phyloP scores from a whole-genome alignment of 2,888 invertebrate genomes.

The Osmoderma eremita region DNA sequence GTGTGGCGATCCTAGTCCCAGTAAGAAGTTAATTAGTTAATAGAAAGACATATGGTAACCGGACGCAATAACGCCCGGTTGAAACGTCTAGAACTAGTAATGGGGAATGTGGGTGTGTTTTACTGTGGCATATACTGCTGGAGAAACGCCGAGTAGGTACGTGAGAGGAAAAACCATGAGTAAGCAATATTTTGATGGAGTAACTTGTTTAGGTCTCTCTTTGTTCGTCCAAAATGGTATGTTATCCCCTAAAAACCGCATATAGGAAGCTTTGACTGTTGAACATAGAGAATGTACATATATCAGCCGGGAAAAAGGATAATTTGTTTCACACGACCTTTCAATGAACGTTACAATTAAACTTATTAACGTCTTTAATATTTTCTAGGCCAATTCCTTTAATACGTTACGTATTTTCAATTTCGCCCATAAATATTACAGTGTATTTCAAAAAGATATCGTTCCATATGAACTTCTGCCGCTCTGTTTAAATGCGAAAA shows the following conservation, averaged over 20 bases:
- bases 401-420: constrained; percentile 8
- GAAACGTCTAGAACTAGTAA: constrained; percentile 32
- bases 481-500: too few species aligned
- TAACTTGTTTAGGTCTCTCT: neutral
- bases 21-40: constrained; percentile 38
- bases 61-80: constrained; percentile 32
- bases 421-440: constrained; percentile 6
- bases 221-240: neutral
- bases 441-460: too few species aligned
- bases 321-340: constrained; percentile 27
- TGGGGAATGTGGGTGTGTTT: constrained; percentile 34
- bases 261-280: neutral
- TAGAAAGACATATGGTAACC: constrained; percentile 38
- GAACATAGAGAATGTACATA: neutral
- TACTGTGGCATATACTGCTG: constrained; percentile 1
- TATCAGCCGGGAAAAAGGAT: neutral
- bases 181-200: neutral
- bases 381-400: constrained; percentile 17
- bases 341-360: constrained; percentile 25
- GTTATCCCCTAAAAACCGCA: neutral
- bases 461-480: too few species aligned
- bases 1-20: constrained; percentile 27
- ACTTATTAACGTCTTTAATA: constrained; percentile 32
- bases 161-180: constrained; percentile 13
- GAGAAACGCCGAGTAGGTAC: constrained; percentile 10